Conservation (phyloP, 2,888 invertebrate genomes). For the Caradrina kadenii region DNA sequence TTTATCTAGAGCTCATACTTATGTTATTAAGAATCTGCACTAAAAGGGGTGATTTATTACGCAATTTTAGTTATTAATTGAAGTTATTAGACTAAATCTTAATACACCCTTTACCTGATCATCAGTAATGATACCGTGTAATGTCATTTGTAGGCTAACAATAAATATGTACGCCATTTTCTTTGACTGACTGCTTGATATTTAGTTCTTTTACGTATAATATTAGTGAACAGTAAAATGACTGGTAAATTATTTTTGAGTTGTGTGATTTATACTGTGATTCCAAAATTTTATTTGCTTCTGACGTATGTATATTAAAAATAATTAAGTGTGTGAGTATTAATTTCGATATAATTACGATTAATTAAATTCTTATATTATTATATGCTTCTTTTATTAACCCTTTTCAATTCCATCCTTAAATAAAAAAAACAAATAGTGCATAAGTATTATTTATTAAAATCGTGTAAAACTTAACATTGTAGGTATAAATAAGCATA, state of each 20-base stretch:
- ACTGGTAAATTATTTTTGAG: constrained; percentile 69
- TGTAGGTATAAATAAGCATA: constrained; percentile 60
- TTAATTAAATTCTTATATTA: constrained; percentile 68
- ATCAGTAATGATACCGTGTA: constrained; percentile 22
- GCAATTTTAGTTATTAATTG: constrained; percentile 6
- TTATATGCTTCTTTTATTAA: constrained; percentile 28
- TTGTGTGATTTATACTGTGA: constrained; percentile 72
- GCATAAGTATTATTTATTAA: constrained; percentile 63
- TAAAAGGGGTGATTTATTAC: constrained; percentile 11
- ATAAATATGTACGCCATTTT: constrained; percentile 68
- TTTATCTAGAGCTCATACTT: constrained; percentile 27
- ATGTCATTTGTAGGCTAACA: constrained; percentile 33
- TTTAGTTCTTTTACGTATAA: constrained; percentile 55
- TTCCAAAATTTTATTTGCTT: constrained; percentile 65
- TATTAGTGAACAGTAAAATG: constrained; percentile 57
- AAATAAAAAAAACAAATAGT: constrained; percentile 37
- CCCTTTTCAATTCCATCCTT: neutral
- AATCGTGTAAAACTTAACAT: constrained; percentile 69
- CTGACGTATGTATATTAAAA: constrained; percentile 53
- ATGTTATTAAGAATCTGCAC: constrained; percentile 12
- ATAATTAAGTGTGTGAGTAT: constrained; percentile 65
- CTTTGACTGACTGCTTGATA: constrained; percentile 74
- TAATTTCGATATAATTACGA: constrained; percentile 59
- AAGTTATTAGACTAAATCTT: neutral
- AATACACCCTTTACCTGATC: constrained; percentile 6